Base-by-base conservation (phyloP, 2,888 invertebrate genomes). In the Noctuana brunneofusca region DNA sequence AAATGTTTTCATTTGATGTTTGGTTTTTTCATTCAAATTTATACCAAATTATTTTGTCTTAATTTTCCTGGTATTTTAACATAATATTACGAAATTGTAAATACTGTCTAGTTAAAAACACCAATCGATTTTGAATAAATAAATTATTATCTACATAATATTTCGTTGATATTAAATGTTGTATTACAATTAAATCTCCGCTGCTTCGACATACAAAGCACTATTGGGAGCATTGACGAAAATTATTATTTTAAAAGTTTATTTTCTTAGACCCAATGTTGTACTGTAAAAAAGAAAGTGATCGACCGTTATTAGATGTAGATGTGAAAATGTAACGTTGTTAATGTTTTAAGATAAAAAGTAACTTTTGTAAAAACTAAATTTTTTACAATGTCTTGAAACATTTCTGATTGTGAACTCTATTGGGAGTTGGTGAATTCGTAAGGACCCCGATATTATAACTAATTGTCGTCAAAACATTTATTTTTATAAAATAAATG, bases 351-450 rank as follows among this genome's bases (percentile, higher is more conserved):
- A 94, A 93, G 93, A 85, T 89, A 85, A 79, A 84, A 87, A 92
- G 92, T 93, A 93, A 93, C 92, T 94, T 94, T 94, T 94, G 93
- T 94, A 94, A 93, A 92, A 93, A 92, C 93, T 92, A 84, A 89
- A 86, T 89, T 92, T 92, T 92, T 92, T 92, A 93, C 93, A 93
- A 93, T 93, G 94, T 94, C 94, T 94, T 93, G 94, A 93, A 94
- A 94, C 94, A 94, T 94, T 94, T 85, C 86, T 81, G 83, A 79
- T 43, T 76, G 85, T 79, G 78, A 77, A 82, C 83, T 86, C 86
- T 76, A 76, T 76, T 78, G 80, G 75, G 86, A 83, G 89, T 83
- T 76, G 75, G 76, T 78, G 77, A 81, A 85, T 84, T 89, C 85
- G 84, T 86, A 87, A 87, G 88, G 87, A 89, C 89, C 91, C 91